Base-by-base conservation (phyloP, 64 coral and sea anemone genomes). In the Astreopora myriophthalma region DNA sequence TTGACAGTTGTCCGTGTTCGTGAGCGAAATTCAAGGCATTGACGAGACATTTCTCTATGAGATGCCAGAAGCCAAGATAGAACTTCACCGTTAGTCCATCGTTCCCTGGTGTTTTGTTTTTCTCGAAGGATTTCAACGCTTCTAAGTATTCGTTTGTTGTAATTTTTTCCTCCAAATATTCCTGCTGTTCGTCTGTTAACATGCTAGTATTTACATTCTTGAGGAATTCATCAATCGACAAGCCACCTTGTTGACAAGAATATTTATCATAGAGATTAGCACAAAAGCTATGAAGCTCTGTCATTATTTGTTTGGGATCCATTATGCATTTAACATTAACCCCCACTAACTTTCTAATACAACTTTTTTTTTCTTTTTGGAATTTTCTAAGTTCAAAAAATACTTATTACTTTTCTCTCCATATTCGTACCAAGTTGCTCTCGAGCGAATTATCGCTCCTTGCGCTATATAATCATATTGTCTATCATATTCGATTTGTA, bases 401-500 rank as follows among this genome's bases (percentile, higher is more conserved):
- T 63, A 77, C 34, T 63, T 36, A 48, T 73, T 69, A 52, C 64
- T 76, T 57, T 89, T 89, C 35, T 89, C 61, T 14, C 73, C 87
- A 1, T 89, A 33, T 89, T 89, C 87, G 37, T 65, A 68, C 87
- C 73, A 76, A 49, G 52, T 76, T 67, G 34, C 79, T 74, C 78
- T 29, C 17, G 89, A 84, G 8, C 89, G 65, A 32, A 92, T 85
- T 11, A 92, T 92, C 33, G 65, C 69, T 16, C 79, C 65, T 75
- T 84, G 49, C 22, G 20, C 79, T 37, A 92, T 92, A 29, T 92
- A 92, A 19, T 92, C 89, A 85, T 92, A 92, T n/a, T n/a, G 30
- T 35, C 69, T 28, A 6, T 92, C 66, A 58, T 92, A 92, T 74
- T 85, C 89, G 31, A 33, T 70, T 75, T 85, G 44, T n/a, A 67